These are phyloP conservation scores for Caenorhabditis sulstoni DNA, from an alignment of 2,888 invertebrate species.

Conservation along the genomic window DNA sequence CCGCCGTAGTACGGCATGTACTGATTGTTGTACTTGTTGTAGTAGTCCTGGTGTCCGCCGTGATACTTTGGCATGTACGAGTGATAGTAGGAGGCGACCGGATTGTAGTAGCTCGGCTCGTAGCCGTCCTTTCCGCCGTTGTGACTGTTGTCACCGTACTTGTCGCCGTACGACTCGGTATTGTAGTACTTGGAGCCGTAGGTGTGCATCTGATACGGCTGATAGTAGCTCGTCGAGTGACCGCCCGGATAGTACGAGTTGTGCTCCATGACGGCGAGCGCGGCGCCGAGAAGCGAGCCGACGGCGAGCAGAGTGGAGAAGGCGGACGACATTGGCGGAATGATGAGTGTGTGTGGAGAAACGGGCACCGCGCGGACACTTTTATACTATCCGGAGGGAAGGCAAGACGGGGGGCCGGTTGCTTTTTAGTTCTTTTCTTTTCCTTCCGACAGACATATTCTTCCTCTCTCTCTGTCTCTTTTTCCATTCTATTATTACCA, in stretches of 20 bases:
- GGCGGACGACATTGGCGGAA: too few relatives aligned
- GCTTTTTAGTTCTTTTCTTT: too few relatives aligned
- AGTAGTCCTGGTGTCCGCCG: constrained; percentile 51
- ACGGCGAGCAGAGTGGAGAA: too few relatives aligned
- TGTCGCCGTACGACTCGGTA: constrained; percentile 55
- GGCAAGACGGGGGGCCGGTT: too few relatives aligned
- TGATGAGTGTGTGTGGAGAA: too few relatives aligned
- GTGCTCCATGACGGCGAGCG: constrained; percentile 34
- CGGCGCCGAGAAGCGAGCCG: too few relatives aligned
- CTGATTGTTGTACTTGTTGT: constrained; percentile 46
- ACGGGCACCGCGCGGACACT: too few relatives aligned
- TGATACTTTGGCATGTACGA: constrained; percentile 57
- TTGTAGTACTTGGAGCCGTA: constrained; percentile 60
- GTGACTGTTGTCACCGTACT: constrained; percentile 43
- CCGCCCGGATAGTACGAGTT: constrained; percentile 56
- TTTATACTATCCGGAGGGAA: too few relatives aligned
- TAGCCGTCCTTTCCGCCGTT: constrained; percentile 37
- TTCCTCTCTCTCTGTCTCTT: too few relatives aligned
- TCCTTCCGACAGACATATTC: too few relatives aligned
- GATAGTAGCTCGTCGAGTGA: constrained; percentile 51
- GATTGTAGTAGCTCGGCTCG: constrained; percentile 53
- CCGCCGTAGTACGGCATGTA: constrained; percentile 56
- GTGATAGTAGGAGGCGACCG: constrained; percentile 49
- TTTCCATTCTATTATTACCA: too few relatives aligned
- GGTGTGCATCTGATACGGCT: constrained; percentile 45